A percentile compares a stretch with the other conserved stretches of the same genome.
Evolutionary conservation across 2,113 vertebrate species (phyloP).

Genomic region (Grammomys surdaster): DNA sequence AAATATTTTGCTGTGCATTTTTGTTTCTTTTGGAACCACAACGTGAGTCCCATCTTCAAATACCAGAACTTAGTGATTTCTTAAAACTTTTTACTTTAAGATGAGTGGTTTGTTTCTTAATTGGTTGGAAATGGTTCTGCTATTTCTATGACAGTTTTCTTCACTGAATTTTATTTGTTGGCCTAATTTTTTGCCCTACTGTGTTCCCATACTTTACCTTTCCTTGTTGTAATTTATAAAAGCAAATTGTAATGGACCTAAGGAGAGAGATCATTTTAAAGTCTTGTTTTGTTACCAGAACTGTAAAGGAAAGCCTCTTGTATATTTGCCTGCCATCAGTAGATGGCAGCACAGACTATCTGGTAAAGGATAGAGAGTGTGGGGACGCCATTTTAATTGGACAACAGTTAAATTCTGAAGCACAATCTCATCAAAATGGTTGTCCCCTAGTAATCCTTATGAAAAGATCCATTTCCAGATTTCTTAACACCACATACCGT

Average conservation of each 20-base stretch:
- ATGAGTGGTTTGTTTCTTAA: constrained; percentile 38
- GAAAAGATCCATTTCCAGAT: constrained; percentile 71
- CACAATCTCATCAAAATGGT: constrained; percentile 63
- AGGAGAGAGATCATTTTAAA: constrained; percentile 27
- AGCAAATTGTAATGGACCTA: constrained; percentile 27
- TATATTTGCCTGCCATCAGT: constrained; percentile 57
- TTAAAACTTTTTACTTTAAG: constrained; percentile 44
- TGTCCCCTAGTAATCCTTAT: constrained; percentile 64
- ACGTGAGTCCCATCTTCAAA: constrained; percentile 39
- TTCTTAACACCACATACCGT: constrained; percentile 30
- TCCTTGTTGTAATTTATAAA: constrained; percentile 28
- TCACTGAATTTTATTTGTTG: constrained; percentile 38
- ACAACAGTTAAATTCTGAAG: constrained; percentile 64
- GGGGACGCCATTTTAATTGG: constrained; percentile 67
- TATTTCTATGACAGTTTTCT: neutral
- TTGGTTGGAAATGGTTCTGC: constrained; percentile 17
- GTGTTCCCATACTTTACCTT: neutral
- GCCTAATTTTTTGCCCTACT: neutral
- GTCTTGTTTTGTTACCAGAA: neutral
- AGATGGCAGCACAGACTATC: constrained; percentile 79
- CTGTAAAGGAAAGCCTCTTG: constrained; percentile 41
- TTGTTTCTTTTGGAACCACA: constrained; percentile 16
- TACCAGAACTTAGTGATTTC: constrained; percentile 43
- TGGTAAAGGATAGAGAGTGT: neutral
- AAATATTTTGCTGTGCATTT: neutral